A percentile compares a stretch with the other conserved stretches of the same genome.
phyloP scores from a whole-genome alignment of 2,888 invertebrate genomes.

The Melieria picta region DNA sequence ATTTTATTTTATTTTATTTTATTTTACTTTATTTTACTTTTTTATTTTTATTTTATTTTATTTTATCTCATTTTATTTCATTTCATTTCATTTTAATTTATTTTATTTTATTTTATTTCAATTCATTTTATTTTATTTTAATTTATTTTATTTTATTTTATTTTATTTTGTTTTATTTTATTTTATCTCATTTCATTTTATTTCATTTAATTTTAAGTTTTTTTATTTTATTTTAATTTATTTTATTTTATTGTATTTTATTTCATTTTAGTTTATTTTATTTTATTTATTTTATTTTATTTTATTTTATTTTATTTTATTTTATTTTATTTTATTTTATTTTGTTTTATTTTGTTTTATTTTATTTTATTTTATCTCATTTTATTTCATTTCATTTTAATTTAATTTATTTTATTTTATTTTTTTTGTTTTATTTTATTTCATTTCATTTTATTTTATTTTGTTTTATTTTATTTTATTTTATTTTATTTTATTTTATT shows the following conservation, averaged over 20 bases:
- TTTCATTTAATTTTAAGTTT: neutral
- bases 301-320: too few species aligned
- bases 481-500: constrained; percentile 14
- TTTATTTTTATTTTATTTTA: neutral
- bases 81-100: constrained; percentile 2
- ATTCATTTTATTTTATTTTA: neutral
- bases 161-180: neutral
- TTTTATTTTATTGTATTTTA: neutral
- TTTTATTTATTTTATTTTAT: constrained; percentile 9
- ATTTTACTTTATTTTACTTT: constrained; percentile 9
- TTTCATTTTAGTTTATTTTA: constrained; percentile 1
- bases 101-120: constrained; percentile 7
- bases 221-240: too few species aligned
- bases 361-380: neutral
- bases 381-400: neutral
- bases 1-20: neutral
- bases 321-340: constrained; percentile 7
- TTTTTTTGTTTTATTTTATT: neutral
- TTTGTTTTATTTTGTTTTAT: neutral
- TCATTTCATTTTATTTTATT: neutral
- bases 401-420: neutral
- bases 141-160: neutral
- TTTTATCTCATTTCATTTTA: neutral
- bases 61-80: neutral
- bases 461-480: constrained; percentile 2